phyloP scores from a whole-genome alignment of 2,797 vertebrate species.

The Myiotriccus ornatus region DNA sequence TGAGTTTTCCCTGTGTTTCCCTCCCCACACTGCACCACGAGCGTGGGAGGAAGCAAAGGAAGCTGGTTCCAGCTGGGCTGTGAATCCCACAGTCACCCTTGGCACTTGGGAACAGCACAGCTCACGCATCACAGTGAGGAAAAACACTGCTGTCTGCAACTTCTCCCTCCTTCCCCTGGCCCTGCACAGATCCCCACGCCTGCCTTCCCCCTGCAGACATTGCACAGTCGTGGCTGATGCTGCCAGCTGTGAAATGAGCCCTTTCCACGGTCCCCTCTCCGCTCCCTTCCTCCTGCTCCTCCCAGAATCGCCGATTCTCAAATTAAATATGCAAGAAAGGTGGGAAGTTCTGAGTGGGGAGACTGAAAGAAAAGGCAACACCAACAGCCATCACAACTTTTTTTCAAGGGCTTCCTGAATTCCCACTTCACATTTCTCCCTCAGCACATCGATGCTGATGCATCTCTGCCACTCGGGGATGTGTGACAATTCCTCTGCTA shows the following conservation, averaged over 20 bases:
- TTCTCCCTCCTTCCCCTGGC: neutral
- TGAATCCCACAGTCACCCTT: neutral
- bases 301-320: rapidly evolving
- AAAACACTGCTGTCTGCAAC: rapidly evolving
- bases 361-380: neutral
- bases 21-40: neutral
- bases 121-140: neutral
- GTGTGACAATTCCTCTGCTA: conserved; percentile 11
- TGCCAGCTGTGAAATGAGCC: neutral
- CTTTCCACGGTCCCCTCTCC: neutral
- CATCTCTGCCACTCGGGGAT: neutral
- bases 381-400: neutral
- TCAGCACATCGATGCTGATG: neutral
- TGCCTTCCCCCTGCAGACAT: neutral
- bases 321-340: neutral
- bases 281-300: neutral
- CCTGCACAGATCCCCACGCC: neutral
- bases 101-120: neutral
- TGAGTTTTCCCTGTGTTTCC: conserved; percentile 31
- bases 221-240: neutral
- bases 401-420: neutral
- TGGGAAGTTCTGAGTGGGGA: neutral
- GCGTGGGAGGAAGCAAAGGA: neutral
- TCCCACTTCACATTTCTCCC: neutral
- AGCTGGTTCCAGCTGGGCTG: neutral